Evolutionary conservation across 1,140 invertebrate genomes (phyloP).

Genomic region (Pantala flavescens): DNA sequence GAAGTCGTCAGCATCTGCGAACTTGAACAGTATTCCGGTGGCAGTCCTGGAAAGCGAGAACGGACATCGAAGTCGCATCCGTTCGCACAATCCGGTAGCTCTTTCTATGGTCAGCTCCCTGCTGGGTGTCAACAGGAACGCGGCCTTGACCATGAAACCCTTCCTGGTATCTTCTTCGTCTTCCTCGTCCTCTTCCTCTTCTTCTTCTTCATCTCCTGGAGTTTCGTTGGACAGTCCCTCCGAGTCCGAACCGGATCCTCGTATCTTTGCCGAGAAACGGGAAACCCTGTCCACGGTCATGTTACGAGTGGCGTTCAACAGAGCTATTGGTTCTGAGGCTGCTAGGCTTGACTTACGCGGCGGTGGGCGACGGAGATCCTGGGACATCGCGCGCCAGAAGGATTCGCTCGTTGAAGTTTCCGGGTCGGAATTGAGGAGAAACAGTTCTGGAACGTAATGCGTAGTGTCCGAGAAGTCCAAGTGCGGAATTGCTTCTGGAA

Average conservation of each 20-base stretch:
- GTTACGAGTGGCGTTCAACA: background rate
- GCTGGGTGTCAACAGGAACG: slow-evolving; percentile 72
- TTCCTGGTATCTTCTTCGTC: slow-evolving; percentile 30
- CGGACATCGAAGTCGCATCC: slow-evolving; percentile 61
- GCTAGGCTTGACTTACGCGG: background rate
- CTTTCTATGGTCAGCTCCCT: slow-evolving; percentile 74
- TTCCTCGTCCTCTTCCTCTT: background rate
- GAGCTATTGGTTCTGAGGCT: background rate
- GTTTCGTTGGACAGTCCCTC: background rate
- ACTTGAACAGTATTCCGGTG: slow-evolving; percentile 77
- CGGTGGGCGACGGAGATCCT: background rate
- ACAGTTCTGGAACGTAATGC: no score
- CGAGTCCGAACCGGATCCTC: background rate
- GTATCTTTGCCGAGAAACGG: background rate
- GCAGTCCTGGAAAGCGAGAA: slow-evolving; percentile 76
- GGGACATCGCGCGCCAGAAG: background rate
- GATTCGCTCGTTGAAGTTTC: background rate
- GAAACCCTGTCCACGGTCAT: background rate
- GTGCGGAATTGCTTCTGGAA: no score
- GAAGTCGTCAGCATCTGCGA: slow-evolving; percentile 72
- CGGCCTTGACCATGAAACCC: slow-evolving; percentile 45
- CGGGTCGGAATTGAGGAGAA: background rate
- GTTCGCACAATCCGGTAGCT: slow-evolving; percentile 72
- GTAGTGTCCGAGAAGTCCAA: no score
- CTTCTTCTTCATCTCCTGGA: background rate